Percentiles rank a stretch among this genome's conserved stretches.
These are phyloP conservation scores for Patella ulyssiponensis DNA, from an alignment of 2,888 invertebrate species.

Conservation along the genomic window DNA sequence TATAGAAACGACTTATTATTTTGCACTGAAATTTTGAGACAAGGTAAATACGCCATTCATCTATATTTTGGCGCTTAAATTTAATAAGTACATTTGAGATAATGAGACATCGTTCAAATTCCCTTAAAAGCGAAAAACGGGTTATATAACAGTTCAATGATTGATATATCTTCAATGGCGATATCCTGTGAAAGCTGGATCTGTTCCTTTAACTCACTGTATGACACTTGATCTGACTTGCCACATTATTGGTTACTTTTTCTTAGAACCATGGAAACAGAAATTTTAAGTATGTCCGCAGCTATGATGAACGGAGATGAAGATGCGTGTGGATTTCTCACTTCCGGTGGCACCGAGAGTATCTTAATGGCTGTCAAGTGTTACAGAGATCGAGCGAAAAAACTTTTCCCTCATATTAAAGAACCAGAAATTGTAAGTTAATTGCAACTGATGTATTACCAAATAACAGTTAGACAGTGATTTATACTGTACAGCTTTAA, in stretches of 20 bases:
- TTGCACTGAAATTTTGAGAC: too few relatives aligned
- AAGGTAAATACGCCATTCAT: too few relatives aligned
- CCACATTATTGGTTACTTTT: slow-evolving; percentile 2
- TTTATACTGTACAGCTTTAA: too few relatives aligned
- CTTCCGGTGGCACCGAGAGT: slow-evolving; percentile 70
- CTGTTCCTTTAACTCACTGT: background rate
- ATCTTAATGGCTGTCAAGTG: slow-evolving; percentile 69
- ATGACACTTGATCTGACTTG: background rate
- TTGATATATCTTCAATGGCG: background rate
- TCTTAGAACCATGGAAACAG: slow-evolving; percentile 66
- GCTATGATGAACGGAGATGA: slow-evolving; percentile 65
- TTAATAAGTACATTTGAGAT: too few relatives aligned
- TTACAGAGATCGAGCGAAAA: slow-evolving; percentile 61
- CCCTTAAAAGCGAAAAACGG: too few relatives aligned
- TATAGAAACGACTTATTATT: too few relatives aligned
- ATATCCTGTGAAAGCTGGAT: background rate
- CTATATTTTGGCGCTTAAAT: too few relatives aligned
- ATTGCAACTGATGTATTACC: too few relatives aligned
- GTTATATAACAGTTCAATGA: background rate
- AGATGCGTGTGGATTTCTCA: slow-evolving; percentile 62
- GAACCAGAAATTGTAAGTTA: slow-evolving; percentile 59
- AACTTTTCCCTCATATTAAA: slow-evolving; percentile 58
- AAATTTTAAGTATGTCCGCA: slow-evolving; percentile 66
- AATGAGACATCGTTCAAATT: too few relatives aligned
- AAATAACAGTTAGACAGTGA: too few relatives aligned